Evolutionary conservation across 2,113 vertebrate genomes (phyloP), one percentile per base, ranked within the genome.

Genomic region (Rousettus leschenaultii): DNA sequence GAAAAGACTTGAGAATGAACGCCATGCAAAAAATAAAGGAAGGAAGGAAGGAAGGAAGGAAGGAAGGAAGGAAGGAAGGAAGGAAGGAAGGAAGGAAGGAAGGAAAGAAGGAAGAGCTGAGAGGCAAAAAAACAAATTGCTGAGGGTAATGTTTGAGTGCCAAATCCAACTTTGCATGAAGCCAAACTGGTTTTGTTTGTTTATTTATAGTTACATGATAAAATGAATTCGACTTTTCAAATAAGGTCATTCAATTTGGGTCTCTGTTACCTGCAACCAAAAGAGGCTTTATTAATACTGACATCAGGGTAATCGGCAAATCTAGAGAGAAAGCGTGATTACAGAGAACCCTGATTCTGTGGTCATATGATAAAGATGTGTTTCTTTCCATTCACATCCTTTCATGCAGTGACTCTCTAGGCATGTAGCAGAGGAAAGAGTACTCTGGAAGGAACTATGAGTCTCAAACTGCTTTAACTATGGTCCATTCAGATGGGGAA

Each of bases 1-100:
- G 55, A 45, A 57, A 93, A 38, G 38, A 71, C 7, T 70, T 33
- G 65, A 79, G 75, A 92, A 84, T 38, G 30, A 88, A 88, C 18
- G 3, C 16, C 33, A 28, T 2, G 12, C 1, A 45, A 53, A n/a
- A n/a, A 43, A 51, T 14, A 12, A 48, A 48, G 14, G 14, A 51
- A 15, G 3, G 14, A 51, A 15, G 14, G 14, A 51, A 11, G 45
- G 9, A 48, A 48, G 45, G 11, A 48, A 11, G 10, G 45, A 48
- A 48, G 45, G 45, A 48, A 13, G 45, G 45, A 48, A 48, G 45
- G 45, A 48, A 48, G 45, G 45, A 45, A 45, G 45, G 45, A 45
- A 45, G 45, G 45, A 48, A 48, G 45, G 45, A 48, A 48, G 45
- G 45, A 48, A 48, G 45, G 48, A 51, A 51, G 48, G 14, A 51